Percentiles rank a stretch among this genome's conserved stretches.
phyloP scores from a whole-genome alignment of 1,140 invertebrate species.

The Trinorchestia longiramus region DNA sequence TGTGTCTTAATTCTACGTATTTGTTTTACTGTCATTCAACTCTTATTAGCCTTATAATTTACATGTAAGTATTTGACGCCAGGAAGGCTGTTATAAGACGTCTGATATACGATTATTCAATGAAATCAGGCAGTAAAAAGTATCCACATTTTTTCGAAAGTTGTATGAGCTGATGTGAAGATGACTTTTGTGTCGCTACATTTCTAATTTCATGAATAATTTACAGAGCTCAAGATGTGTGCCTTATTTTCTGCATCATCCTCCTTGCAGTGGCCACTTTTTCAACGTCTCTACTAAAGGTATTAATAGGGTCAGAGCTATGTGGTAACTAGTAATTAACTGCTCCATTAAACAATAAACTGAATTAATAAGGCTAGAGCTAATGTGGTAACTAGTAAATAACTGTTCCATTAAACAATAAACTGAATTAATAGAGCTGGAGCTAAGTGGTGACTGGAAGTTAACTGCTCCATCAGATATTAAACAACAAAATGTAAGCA shows the following conservation, averaged over 20 bases:
- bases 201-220: background rate
- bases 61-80: slow-evolving; percentile 15
- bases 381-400: too few relatives aligned
- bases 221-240: slow-evolving; percentile 13
- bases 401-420: too few relatives aligned
- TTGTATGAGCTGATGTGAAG: background rate
- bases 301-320: background rate
- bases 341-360: too few relatives aligned
- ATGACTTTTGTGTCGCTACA: background rate
- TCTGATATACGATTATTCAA: background rate
- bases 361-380: too few relatives aligned
- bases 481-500: too few relatives aligned
- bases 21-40: slow-evolving; percentile 11
- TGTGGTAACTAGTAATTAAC: too few relatives aligned
- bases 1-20: slow-evolving; percentile 4
- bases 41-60: slow-evolving; percentile 12
- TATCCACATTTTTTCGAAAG: background rate
- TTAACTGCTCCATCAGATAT: too few relatives aligned
- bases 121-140: background rate
- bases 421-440: too few relatives aligned
- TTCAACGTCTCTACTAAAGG: slow-evolving; percentile 37
- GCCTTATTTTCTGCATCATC: slow-evolving; percentile 41
- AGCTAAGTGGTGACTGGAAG: too few relatives aligned
- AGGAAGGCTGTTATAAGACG: background rate
- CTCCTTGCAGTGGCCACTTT: slow-evolving; percentile 12